These are phyloP conservation scores for Orchesella flavescens DNA, from an alignment of 2,888 invertebrate genomes.

Conservation along the genomic window DNA sequence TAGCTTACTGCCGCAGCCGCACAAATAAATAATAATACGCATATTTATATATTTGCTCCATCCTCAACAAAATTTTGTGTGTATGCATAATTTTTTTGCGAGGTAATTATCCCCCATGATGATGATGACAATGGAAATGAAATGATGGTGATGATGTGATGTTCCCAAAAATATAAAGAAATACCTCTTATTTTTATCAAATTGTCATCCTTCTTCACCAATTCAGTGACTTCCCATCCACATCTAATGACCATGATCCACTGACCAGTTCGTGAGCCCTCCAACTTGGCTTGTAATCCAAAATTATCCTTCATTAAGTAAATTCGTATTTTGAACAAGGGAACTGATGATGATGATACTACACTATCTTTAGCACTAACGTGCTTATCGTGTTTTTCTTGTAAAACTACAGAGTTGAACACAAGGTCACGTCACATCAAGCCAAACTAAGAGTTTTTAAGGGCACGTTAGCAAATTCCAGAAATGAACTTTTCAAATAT, in stretches of 20 bases:
- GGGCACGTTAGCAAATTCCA: neutral
- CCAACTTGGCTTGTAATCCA: neutral
- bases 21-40: neutral
- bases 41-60: neutral
- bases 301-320: neutral
- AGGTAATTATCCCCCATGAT: conserved; percentile 26
- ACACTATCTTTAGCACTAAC: neutral
- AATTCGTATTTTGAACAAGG: too few relatives aligned
- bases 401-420: neutral
- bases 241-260: conserved; percentile 41
- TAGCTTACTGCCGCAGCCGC: neutral
- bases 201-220: conserved; percentile 3
- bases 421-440: neutral
- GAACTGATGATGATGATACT: too few relatives aligned
- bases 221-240: neutral
- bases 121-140: conserved; percentile 28
- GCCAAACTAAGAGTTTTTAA: neutral
- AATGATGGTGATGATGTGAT: conserved; percentile 14
- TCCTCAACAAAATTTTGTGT: neutral
- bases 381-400: neutral
- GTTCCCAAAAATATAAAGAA: conserved; percentile 20
- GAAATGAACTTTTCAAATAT: neutral
- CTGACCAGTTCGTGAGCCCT: conserved; percentile 43
- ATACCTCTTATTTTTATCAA: conserved; percentile 2
- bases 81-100: neutral